Evolutionary conservation across 2,113 vertebrate genomes (phyloP).

Genomic region (Suricata suricatta): DNA sequence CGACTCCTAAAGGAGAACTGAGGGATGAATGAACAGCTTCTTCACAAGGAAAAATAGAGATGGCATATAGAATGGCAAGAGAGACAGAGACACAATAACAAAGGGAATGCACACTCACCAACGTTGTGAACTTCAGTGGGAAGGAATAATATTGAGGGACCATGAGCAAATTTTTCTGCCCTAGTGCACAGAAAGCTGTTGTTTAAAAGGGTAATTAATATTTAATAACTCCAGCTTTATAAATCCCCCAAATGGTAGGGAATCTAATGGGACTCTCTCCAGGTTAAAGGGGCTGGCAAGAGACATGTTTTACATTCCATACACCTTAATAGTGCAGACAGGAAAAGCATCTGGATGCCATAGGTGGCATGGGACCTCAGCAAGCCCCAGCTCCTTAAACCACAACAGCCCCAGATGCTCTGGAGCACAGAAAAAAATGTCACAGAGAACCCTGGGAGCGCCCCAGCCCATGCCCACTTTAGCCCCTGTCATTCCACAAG

Average conservation of each 20-base stretch:
- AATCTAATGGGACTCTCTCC: neutral
- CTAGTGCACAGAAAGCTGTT: neutral
- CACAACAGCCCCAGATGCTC: neutral
- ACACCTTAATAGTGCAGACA: neutral
- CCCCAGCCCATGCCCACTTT: neutral
- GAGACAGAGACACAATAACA: neutral
- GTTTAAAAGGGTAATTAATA: neutral
- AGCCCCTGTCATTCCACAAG: neutral
- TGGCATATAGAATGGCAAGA: neutral
- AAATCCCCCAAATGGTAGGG: neutral
- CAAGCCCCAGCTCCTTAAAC: neutral
- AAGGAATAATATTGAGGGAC: neutral
- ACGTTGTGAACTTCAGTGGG: neutral
- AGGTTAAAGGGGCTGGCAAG: neutral
- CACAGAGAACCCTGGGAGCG: neutral
- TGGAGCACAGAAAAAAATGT: neutral
- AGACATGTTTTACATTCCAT: neutral
- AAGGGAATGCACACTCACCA: neutral
- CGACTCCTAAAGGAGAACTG: neutral
- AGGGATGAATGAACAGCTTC: neutral
- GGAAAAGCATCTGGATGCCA: neutral
- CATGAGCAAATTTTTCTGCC: neutral
- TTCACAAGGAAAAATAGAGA: neutral
- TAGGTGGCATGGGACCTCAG: neutral
- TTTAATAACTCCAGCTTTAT: neutral